Base-by-base conservation (phyloP, 2,797 vertebrate species). In the Neosalanx taihuensis region DNA sequence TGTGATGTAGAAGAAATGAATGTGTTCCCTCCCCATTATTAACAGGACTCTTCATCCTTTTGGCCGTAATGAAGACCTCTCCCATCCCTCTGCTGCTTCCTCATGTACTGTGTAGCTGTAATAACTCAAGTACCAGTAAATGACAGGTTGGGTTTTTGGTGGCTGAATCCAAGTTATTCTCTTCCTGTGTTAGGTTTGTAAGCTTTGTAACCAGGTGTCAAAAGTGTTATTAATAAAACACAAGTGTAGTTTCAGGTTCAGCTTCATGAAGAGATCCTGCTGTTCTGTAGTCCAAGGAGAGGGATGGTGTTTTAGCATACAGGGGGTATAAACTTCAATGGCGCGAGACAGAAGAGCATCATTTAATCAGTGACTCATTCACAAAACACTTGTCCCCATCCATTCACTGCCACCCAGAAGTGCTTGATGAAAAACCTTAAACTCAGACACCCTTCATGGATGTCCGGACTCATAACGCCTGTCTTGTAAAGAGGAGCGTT, bases 11-110 rank as follows among this genome's bases (percentile, higher is more conserved):
- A 41, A 73, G 75, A 73, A 66, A 20, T 70, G 35, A 72, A 56
- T 72, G 64, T 74, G 57, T 71, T 64, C 62, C 62, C 73, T 31
- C 26, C 79, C 78, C 67, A 81, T 85, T 86, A 83, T 78, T 81
- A 73, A 71, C 67, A 74, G 81, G 72, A 74, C 74, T 83, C 76
- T 86, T 84, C 67, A 83, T 77, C 76, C 73, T 77, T 82, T 71
- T 76, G 70, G 77, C 73, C 67, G 73, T 85, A 81, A 88, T 86
- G 76, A 86, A 89, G 75, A 79, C 75, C 72, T 79, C 80, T 85
- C 83, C 67, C 84, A 79, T 33, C 71, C 57, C 29, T 76, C 74
- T 74, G 77, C 68, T 83, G 75, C 62, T 79, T 75, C 41, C 74
- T 53, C 76, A 76, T 80, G 75, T 81, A 73, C 71, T 77, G 53